These are phyloP conservation scores for Malurus elegans DNA, from an alignment of 2,113 vertebrate species.

Conservation along the genomic window DNA sequence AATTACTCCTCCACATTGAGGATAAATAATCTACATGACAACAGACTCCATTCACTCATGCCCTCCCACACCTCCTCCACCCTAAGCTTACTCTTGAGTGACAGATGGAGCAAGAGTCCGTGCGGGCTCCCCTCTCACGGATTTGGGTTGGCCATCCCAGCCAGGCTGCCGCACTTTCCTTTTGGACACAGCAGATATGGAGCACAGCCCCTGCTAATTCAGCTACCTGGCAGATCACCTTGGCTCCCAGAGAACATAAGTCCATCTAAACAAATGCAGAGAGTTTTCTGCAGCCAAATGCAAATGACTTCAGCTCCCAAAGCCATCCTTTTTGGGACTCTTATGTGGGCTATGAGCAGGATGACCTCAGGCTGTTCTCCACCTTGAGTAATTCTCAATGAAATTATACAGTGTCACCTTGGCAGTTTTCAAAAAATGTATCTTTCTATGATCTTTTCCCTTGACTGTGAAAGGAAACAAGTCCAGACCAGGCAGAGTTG, in stretches of 20 bases:
- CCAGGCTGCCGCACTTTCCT: not conserved
- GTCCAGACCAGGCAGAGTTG: not conserved
- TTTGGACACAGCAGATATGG: not conserved
- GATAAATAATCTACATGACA: constrained; percentile 64
- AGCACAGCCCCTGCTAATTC: not conserved
- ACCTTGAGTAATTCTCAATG: not conserved
- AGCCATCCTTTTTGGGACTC: not conserved
- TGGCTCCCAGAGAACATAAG: not conserved
- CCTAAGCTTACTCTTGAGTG: not conserved
- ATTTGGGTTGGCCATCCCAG: not conserved
- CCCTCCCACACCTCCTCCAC: not conserved
- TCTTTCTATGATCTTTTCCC: not conserved
- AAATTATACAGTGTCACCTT: not conserved
- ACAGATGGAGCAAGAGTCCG: not conserved
- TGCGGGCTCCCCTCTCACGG: accelerated
- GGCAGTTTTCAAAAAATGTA: not conserved
- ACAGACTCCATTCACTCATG: constrained; percentile 28
- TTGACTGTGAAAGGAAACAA: not conserved
- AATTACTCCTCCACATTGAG: constrained; percentile 51
- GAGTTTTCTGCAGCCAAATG: not conserved
- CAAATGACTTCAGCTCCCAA: not conserved
- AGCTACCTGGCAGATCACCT: not conserved
- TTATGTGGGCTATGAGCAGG: not conserved
- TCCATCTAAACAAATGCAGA: not conserved
- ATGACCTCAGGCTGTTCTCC: not conserved